A percentile compares a stretch with the other conserved stretches of the same genome.
phyloP scores from a whole-genome alignment of 2,797 vertebrate genomes.

The Ispidina picta region DNA sequence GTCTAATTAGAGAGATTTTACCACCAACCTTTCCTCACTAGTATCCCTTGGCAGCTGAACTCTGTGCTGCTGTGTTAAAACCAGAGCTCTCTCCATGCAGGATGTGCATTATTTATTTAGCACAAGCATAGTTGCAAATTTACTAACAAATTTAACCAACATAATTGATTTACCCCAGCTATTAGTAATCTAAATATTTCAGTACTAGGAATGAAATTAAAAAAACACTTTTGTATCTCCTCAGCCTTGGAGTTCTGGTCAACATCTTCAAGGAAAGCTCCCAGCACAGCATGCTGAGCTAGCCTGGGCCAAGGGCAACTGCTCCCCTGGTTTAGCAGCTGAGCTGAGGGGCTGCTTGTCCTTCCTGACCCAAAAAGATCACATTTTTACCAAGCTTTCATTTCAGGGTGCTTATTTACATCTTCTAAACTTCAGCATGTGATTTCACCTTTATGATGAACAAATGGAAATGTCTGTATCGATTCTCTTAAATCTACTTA shows the following conservation, averaged over 20 bases:
- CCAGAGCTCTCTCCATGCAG: neutral
- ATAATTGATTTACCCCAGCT: neutral
- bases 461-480: neutral
- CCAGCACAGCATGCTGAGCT: neutral
- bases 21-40: neutral
- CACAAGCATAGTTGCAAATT: neutral
- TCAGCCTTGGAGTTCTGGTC: neutral
- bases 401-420: neutral
- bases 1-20: neutral
- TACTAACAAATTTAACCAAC: neutral
- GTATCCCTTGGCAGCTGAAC: neutral
- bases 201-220: neutral
- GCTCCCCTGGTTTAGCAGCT: neutral
- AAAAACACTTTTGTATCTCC: neutral
- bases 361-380: neutral
- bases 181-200: neutral
- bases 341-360: neutral
- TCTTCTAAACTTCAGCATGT: neutral
- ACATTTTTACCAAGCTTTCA: neutral
- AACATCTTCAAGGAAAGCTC: accelerated
- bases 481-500: neutral
- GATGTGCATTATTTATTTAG: neutral
- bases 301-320: neutral
- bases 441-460: neutral
- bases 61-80: neutral